These are phyloP conservation scores for Troides oblongomaculatus DNA, from an alignment of 2,888 invertebrate species.

Conservation along the genomic window DNA sequence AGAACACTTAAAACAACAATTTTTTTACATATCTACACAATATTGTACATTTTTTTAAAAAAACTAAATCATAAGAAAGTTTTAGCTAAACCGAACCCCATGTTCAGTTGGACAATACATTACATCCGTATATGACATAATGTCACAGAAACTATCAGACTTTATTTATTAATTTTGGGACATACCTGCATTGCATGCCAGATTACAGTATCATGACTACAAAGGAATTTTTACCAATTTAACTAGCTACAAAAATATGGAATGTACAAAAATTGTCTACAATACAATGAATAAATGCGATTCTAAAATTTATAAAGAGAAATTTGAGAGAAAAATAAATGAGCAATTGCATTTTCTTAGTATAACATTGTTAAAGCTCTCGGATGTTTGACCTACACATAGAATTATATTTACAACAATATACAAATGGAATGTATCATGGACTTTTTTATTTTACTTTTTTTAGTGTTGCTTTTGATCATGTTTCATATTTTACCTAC, in stretches of 20 bases:
- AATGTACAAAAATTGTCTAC: constrained; percentile 28
- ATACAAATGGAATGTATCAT: constrained; percentile 76
- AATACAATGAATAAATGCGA: constrained; percentile 58
- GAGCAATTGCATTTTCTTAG: constrained; percentile 68
- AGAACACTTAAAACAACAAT: constrained; percentile 7
- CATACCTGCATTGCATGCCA: background rate
- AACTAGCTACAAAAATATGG: constrained; percentile 14
- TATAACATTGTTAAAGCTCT: constrained; percentile 72
- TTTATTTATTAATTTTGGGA: constrained; percentile 23
- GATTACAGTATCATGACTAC: constrained; percentile 20
- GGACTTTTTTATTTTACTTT: constrained; percentile 49
- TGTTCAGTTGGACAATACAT: constrained; percentile 11
- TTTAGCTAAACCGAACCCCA: constrained; percentile 8
- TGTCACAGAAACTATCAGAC: constrained; percentile 7
- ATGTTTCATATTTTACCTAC: constrained; percentile 53
- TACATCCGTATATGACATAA: constrained; percentile 3
- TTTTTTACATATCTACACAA: constrained; percentile 20
- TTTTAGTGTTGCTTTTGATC: constrained; percentile 56
- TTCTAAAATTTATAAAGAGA: constrained; percentile 39
- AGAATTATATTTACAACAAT: constrained; percentile 65
- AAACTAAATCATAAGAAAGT: constrained; percentile 1
- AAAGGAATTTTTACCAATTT: constrained; percentile 22
- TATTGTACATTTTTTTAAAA: constrained; percentile 11
- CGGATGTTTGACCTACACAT: constrained; percentile 59
- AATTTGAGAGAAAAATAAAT: constrained; percentile 53